Evolutionary conservation across 2,113 vertebrate species (phyloP).

Genomic region (Phylloscopus trochiloides): DNA sequence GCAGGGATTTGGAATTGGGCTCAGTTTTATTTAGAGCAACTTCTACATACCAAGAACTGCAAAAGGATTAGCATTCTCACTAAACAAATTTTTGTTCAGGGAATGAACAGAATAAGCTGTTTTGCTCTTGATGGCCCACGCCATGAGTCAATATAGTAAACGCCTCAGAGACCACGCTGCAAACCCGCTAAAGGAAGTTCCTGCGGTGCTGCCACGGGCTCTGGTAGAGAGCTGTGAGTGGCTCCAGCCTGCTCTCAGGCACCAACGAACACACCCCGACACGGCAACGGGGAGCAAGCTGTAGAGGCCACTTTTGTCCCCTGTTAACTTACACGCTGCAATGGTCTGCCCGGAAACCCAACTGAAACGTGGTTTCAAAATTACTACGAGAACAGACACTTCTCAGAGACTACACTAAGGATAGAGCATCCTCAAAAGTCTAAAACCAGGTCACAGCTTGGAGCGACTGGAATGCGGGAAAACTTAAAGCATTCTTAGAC

Average conservation of each 20-base stretch:
- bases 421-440: not conserved
- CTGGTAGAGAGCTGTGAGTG: not conserved
- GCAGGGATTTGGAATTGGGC: not conserved
- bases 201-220: not conserved
- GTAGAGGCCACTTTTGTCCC: not conserved
- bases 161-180: not conserved
- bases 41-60: not conserved
- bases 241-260: not conserved
- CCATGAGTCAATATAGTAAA: fast-evolving
- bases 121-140: not conserved
- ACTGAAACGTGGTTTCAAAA: not conserved
- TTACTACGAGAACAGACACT: not conserved
- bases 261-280: not conserved
- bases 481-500: not conserved
- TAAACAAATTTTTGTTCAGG: not conserved
- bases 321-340: not conserved
- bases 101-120: not conserved
- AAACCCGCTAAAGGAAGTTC: not conserved
- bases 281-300: not conserved
- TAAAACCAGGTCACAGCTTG: not conserved
- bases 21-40: not conserved
- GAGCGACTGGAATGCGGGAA: not conserved
- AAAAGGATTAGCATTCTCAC: not conserved
- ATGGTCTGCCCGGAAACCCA: not conserved
- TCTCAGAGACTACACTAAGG: not conserved